Evolutionary conservation across 2,113 vertebrate genomes (phyloP), one percentile per base, ranked within the genome.

Genomic region (Sinosuthora webbiana): DNA sequence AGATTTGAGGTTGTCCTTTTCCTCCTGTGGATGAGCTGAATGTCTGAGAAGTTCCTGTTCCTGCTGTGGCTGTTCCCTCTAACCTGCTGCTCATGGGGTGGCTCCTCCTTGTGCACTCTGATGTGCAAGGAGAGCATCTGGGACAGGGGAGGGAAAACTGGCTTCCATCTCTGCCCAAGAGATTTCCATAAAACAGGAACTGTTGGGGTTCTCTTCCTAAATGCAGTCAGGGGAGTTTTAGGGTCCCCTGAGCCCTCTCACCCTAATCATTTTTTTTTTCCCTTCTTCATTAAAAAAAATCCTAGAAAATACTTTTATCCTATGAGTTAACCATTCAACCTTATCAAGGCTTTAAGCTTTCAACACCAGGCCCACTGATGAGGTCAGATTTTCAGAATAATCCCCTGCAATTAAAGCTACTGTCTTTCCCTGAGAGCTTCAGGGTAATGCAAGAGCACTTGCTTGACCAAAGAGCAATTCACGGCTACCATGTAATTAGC

Each of bases 151-250:
- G 30, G 74, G 67, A 67, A 44, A 45, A 5, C 35, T 14, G 39
- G 6, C 14, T 49, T 39, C 47, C 30, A 17, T 31, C 30, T 47
- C 65, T n/a, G 59, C 49, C 53, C 0, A 0, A 41, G 63, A 20
- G 44, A 21, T 39, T 39, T 50, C 35, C 64, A 25, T 37, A 37
- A 31, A 83, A 17, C 44, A 81, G 4, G 12, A 49, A 33, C 21
- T 31, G 1, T 4, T 37, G 10, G 19, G 45, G 33, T 37, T 81
- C 50, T 82, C 8, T 21, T 83, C 69, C 53, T 71, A 68, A 59
- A 60, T 35, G 67, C 30, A 68, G 11, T 37, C 16, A 65, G 44
- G 24, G 19, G n/a, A 57, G 14, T 37, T 85, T 65, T 49, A 74
- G 41, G 28, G 27, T 74, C 15, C 30, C 10, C 31, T 35, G 44